Evolutionary conservation across 2,113 vertebrate species (phyloP).

Genomic region (Crotalus helleri): DNA sequence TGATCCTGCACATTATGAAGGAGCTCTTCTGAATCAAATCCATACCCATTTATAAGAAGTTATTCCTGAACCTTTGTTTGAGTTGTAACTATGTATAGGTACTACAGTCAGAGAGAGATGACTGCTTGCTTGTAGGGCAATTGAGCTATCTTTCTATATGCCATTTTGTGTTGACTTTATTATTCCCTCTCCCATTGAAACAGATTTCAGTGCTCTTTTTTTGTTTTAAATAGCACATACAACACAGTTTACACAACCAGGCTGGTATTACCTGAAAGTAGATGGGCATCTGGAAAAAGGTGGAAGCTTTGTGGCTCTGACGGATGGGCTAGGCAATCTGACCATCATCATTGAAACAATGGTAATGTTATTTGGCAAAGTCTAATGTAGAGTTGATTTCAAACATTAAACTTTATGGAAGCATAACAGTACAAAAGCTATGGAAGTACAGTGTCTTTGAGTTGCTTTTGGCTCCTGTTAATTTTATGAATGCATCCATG

Average conservation of each 20-base stretch:
- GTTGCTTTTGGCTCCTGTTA: background rate
- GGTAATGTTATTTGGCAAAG: slow-evolving; percentile 64
- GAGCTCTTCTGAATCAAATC: background rate
- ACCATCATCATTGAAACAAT: slow-evolving; percentile 94
- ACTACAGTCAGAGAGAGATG: background rate
- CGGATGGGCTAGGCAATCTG: slow-evolving; percentile 86
- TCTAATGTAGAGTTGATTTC: background rate
- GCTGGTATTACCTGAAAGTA: slow-evolving; percentile 90
- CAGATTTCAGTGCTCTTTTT: background rate
- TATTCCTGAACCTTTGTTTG: background rate
- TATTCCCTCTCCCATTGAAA: background rate
- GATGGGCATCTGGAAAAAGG: slow-evolving; percentile 85
- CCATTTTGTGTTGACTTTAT: background rate
- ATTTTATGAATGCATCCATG: background rate
- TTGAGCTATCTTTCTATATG: background rate
- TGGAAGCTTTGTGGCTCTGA: slow-evolving; percentile 92
- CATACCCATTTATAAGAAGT: background rate
- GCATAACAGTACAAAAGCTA: background rate
- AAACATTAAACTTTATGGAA: background rate
- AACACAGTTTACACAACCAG: slow-evolving; percentile 90
- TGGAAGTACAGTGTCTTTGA: background rate
- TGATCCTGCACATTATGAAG: background rate
- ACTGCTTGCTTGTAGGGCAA: background rate
- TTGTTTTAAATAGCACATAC: slow-evolving; percentile 80
- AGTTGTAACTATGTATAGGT: background rate